Percentiles rank a stretch among this genome's conserved stretches.
Conservation (phyloP, 2,113 vertebrate species). For the Physeter macrocephalus region DNA sequence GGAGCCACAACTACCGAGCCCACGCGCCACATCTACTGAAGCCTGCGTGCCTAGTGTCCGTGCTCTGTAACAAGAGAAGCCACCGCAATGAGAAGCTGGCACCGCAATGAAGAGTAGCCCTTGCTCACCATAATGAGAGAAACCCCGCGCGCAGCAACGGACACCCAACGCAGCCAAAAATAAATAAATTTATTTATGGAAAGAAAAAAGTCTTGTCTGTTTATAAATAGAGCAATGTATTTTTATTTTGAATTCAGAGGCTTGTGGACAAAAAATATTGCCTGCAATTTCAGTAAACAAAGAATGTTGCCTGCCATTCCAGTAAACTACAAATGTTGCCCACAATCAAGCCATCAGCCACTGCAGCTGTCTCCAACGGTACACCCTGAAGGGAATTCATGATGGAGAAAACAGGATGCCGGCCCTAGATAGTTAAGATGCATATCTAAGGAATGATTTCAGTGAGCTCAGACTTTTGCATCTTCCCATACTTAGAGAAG, state of each 20-base stretch:
- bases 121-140: no score
- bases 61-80: no score
- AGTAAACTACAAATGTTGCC: neutral
- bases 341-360: neutral
- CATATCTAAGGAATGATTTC: neutral
- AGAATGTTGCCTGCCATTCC: neutral
- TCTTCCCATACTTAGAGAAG: neutral
- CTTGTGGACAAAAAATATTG: neutral
- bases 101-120: no score
- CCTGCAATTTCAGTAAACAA: no score
- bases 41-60: no score
- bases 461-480: neutral
- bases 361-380: neutral
- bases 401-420: neutral
- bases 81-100: no score
- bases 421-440: neutral
- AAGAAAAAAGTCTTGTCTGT: neutral
- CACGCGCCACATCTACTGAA: no score
- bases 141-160: rapidly evolving
- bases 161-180: no score
- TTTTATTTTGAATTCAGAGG: neutral
- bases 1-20: no score
- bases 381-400: neutral
- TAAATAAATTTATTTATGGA: no score
- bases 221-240: neutral